These are phyloP conservation scores for Trematocara marginatum DNA, from an alignment of 2,113 vertebrate genomes.

Conservation along the genomic window DNA sequence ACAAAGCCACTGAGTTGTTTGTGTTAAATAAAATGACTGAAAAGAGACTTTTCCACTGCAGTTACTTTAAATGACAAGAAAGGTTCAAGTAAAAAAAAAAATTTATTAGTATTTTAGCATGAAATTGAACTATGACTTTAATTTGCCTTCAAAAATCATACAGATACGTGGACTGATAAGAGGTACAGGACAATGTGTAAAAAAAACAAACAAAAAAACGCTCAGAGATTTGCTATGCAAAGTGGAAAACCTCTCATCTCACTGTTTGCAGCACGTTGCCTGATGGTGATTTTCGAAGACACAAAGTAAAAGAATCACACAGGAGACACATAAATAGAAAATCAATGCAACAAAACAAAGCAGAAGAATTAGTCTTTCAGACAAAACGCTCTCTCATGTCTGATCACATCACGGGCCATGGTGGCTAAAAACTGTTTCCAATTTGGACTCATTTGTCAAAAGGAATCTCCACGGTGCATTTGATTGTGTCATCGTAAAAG, in stretches of 20 bases:
- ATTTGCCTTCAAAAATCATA: not conserved
- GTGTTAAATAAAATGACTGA: constrained; percentile 44
- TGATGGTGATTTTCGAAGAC: not conserved
- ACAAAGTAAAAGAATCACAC: not conserved
- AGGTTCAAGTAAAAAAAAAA: not conserved
- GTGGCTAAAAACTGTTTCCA: not conserved
- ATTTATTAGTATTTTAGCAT: constrained; percentile 34
- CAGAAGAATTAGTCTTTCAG: not conserved
- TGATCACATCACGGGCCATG: not conserved
- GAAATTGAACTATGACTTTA: not conserved
- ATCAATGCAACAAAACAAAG: not conserved
- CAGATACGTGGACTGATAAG: not conserved
- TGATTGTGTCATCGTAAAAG: constrained; percentile 78
- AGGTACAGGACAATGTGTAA: not conserved
- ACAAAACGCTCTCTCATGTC: not conserved
- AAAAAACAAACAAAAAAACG: constrained; percentile 18
- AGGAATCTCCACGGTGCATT: constrained; percentile 59
- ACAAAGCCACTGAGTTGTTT: not conserved
- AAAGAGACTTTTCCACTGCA: not conserved
- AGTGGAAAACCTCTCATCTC: not conserved
- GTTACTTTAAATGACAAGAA: not conserved
- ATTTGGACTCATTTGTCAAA: not conserved
- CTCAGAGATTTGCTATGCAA: constrained; percentile 43
- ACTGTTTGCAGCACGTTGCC: not conserved
- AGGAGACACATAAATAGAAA: not conserved